Evolutionary conservation across 2,888 invertebrate genomes (phyloP).

Genomic region (Lydus trimaculatus): DNA sequence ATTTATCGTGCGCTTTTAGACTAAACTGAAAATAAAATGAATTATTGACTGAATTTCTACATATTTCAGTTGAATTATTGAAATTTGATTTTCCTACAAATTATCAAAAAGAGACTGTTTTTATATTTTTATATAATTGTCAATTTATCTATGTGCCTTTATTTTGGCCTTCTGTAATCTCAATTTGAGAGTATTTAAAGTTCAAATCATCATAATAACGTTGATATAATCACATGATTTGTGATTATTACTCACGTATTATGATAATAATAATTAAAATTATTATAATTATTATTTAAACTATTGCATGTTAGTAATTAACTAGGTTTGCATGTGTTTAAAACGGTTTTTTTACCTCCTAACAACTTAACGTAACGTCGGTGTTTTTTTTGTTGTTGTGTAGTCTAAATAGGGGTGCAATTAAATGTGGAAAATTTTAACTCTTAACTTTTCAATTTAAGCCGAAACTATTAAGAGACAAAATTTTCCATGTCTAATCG

Average conservation of each 20-base stretch:
- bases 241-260: not conserved
- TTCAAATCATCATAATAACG: not conserved
- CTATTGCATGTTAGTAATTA: slow-evolving; percentile 40
- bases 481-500: not conserved
- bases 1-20: no score
- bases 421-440: not conserved
- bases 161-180: slow-evolving; percentile 4
- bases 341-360: not conserved
- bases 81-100: not conserved
- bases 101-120: not conserved
- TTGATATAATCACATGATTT: not conserved
- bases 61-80: not conserved
- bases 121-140: slow-evolving; percentile 9
- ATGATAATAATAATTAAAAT: not conserved
- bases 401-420: no score
- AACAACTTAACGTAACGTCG: not conserved
- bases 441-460: no score
- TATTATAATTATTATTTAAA: slow-evolving; percentile 26
- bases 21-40: not conserved
- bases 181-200: not conserved
- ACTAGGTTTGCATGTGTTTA: slow-evolving; percentile 29
- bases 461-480: not conserved
- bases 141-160: slow-evolving; percentile 4
- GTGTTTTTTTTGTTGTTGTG: not conserved
- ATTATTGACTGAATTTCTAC: not conserved